Base-by-base conservation (phyloP, 2,888 invertebrate genomes). In the Thymelicus acteon region DNA sequence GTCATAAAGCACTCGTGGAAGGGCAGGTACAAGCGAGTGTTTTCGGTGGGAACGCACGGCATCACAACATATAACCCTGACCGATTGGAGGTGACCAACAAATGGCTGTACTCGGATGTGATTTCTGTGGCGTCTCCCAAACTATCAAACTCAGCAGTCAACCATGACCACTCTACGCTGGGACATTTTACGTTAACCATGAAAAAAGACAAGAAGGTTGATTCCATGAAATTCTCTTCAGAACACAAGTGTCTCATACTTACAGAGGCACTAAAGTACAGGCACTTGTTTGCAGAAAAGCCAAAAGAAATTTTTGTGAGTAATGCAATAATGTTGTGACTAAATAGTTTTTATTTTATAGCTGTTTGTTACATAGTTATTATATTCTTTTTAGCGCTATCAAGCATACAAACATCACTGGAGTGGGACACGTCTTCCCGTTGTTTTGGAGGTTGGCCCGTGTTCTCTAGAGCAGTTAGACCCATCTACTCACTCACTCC, bases 1-100 rank as follows among this genome's bases (percentile, higher is more conserved):
- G 98, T 99, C 85, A 98, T 98, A 48, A 99, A 99, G 93, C 98
- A 99, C 90, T 98, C 97, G 39, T 99, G 99, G 99, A 99, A 98
- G 91, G 99, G 99, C 88, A 99, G 98, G 97, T 99, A 99, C 93
- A 99, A 98, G 90, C 95, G 99, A 80, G 98, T 99, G 82, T 98
- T 99, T 87, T 98, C 99, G 8, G 96, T 99, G 83, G 99, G 99
- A 68, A 97, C 98, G 54, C 96, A 96, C 85, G 99, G 99, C 47
- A 97, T 99, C 79, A 98, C 99, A 61, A 99, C 99, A 0, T 99
- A 99, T 91, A 99, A 99, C 92, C 99, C 93, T 0, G 93, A 93
- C 72, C 85, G 92, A 12, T 75, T 93, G 81, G 93, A 93, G 84
- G 92, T 93, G 75, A 99, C 99, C 69, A 99, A 99, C 93, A 97